Base-by-base conservation (phyloP, 2,113 vertebrate genomes). In the Chaenocephalus aceratus region DNA sequence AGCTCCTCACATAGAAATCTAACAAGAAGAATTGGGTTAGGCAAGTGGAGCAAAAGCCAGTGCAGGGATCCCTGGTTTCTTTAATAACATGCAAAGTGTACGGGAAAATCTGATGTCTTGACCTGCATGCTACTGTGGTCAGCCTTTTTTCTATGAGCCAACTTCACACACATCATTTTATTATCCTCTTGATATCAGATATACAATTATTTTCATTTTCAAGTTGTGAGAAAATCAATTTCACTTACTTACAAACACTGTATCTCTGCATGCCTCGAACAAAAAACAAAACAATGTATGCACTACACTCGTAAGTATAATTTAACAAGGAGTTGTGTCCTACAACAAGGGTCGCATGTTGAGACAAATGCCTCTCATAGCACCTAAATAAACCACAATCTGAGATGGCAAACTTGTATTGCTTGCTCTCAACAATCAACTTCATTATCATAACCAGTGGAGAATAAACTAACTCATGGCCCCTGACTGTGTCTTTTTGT, bases 21-120 rank as follows among this genome's bases (percentile, higher is more conserved):
- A 85, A 76, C 66, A 79, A 73, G 60, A 49, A 86, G 75, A 91
- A 87, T 3, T 90, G 86, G 88, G 86, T 92, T 83, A 90, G 80
- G 82, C 76, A 76, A 88, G 46, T 75, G 58, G 79, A 85, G 77
- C 79, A 69, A 58, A 68, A 78, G 68, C 60, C 77, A 78, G 60
- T 3, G 6, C 62, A 79, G 23, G 48, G 68, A 86, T 76, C 73
- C 69, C 63, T 88, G 85, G 60, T 77, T 86, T 77, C 70, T 62
- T 41, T 41, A 63, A 84, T 91, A 86, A 75, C 41, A 5, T 76
- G 72, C 16, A 54, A 87, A 61, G 68, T 82, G 79, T 63, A 71
- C 53, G 2, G 72, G 53, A 68, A 85, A 86, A 88, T 48, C 73
- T 86, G 79, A 67, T 65, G 67, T 90, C 86, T 90, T 75, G 79